These are phyloP conservation scores for Hydrozoanthus gracilis DNA, from an alignment of 92 coral and sea anemone genomes.

Conservation along the genomic window DNA sequence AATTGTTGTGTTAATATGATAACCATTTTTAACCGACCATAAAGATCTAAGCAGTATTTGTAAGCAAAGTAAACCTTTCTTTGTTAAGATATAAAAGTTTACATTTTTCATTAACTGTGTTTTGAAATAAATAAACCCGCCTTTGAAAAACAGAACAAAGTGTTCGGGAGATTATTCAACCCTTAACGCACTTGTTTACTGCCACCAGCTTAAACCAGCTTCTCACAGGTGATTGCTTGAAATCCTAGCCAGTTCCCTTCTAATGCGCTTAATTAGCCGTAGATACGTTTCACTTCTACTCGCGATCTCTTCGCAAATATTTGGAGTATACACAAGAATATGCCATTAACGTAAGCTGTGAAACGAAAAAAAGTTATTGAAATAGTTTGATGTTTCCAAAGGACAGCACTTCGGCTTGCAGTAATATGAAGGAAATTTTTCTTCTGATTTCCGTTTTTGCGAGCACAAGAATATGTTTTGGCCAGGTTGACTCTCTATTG, in stretches of 20 bases:
- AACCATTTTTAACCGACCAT: too few relatives aligned
- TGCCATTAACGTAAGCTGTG: background rate
- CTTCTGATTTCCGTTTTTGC: background rate
- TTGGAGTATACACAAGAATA: background rate
- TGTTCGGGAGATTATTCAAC: too few relatives aligned
- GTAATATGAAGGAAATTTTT: background rate
- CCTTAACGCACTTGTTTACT: background rate
- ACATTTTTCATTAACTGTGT: too few relatives aligned
- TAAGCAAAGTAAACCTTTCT: too few relatives aligned
- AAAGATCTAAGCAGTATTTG: too few relatives aligned
- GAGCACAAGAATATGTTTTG: background rate
- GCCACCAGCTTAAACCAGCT: conserved; percentile 32
- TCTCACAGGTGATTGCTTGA: background rate
- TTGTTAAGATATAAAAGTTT: too few relatives aligned
- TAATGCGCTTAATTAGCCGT: background rate
- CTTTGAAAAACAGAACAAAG: too few relatives aligned
- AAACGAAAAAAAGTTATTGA: background rate
- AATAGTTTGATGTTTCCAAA: too few relatives aligned
- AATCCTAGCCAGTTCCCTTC: background rate
- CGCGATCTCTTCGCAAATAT: background rate
- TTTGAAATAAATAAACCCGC: too few relatives aligned
- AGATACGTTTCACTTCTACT: background rate
- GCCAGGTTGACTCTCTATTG: background rate
- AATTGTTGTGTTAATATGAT: too few relatives aligned
- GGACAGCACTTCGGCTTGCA: background rate